Evolutionary conservation across 1,140 invertebrate species (phyloP).

Genomic region (Ceratoteleas bidentatus): DNA sequence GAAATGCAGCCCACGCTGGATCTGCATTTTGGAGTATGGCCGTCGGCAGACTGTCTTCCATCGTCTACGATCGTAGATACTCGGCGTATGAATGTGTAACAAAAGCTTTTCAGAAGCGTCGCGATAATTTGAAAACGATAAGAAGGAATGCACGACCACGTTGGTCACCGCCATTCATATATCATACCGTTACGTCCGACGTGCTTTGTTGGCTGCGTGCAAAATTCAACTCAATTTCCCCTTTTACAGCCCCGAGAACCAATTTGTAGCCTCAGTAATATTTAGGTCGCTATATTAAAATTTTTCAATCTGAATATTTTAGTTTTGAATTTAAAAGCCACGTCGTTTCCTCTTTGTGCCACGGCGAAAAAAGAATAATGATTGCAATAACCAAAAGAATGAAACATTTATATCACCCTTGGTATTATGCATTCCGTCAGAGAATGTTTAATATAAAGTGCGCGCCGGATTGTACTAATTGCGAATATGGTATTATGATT

Average conservation of each 20-base stretch:
- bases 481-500: neutral
- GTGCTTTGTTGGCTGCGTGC: constrained; percentile 31
- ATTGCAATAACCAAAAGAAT: constrained; percentile 33
- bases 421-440: constrained; percentile 14
- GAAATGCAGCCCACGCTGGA: constrained; percentile 40
- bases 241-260: constrained; percentile 27
- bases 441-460: constrained; percentile 21
- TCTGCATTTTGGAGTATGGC: constrained; percentile 50
- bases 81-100: constrained; percentile 27
- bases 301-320: constrained; percentile 40
- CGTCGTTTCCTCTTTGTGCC: constrained; percentile 12
- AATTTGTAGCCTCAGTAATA: constrained; percentile 35
- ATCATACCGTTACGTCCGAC: constrained; percentile 23
- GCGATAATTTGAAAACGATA: constrained; percentile 56
- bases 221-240: constrained; percentile 48
- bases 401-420: constrained; percentile 28
- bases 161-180: constrained; percentile 7
- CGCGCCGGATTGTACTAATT: neutral
- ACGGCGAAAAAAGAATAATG: constrained; percentile 20
- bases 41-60: constrained; percentile 21
- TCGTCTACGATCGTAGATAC: constrained; percentile 33
- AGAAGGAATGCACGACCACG: constrained; percentile 30
- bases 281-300: constrained; percentile 34
- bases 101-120: constrained; percentile 41
- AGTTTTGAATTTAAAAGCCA: constrained; percentile 32